Base-by-base conservation (phyloP, 1,140 invertebrate genomes). In the Forficula auricularia region DNA sequence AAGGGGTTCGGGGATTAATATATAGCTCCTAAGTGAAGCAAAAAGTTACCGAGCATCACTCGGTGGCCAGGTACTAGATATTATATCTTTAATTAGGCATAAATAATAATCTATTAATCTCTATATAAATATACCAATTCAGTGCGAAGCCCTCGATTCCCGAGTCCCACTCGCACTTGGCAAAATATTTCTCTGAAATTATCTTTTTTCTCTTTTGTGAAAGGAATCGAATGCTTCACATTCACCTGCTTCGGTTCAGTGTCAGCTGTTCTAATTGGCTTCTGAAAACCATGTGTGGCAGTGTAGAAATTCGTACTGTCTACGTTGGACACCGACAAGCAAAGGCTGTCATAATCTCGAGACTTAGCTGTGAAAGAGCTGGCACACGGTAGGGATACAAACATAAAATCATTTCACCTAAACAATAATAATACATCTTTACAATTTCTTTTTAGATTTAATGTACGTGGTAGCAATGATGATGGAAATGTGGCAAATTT, bases 401-500 rank as follows among this genome's bases (percentile, higher is more conserved):
- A 27, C 10, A 27, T 27, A n/a, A n/a, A n/a, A n/a, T n/a, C n/a
- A n/a, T n/a, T n/a, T n/a, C n/a, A n/a, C n/a, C n/a, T n/a, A n/a
- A n/a, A n/a, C n/a, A n/a, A n/a, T n/a, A n/a, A n/a, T n/a, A n/a
- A n/a, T n/a, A n/a, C n/a, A n/a, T n/a, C n/a, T n/a, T n/a, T n/a
- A n/a, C n/a, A n/a, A n/a, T n/a, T n/a, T n/a, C 38, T 20, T 34
- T 47, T 57, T 45, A 74, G 86, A 48, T 98, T 98, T 58, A 97
- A 98, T 67, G 92, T 97, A 0, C 70, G 96, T 51, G 96, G 96
- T n/a, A 86, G 81, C 30, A 97, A 99, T 65, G 95, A 99, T 67
- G 88, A 96, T 61, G 96, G 96, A 0, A 84, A 96, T 68, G 95
- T 98, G 27, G 96, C 96, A 2, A 99, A 99, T 70, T 98, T 98